These are phyloP conservation scores for Amblyjoppa proteus DNA, from an alignment of 2,888 invertebrate genomes.

Conservation along the genomic window DNA sequence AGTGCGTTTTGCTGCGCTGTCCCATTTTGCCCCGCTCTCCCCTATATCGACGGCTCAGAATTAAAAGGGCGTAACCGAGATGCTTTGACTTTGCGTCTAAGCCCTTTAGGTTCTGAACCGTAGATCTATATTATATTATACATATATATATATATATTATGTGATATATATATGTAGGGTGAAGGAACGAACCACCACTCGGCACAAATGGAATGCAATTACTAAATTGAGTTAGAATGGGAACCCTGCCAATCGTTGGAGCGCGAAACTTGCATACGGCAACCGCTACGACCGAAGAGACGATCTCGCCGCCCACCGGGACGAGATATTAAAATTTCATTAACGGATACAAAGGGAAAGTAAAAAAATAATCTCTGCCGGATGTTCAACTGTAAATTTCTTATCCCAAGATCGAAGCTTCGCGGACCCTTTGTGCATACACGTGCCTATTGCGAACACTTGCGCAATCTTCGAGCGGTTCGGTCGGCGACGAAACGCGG, in stretches of 20 bases:
- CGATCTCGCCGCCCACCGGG: conserved; percentile 48
- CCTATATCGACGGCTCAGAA: neutral
- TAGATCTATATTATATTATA: neutral
- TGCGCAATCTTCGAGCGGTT: too few species aligned
- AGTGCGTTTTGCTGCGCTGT: too few species aligned
- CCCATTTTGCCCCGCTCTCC: too few species aligned
- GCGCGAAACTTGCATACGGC: conserved; percentile 54
- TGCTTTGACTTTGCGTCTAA: neutral
- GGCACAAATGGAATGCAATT: conserved; percentile 66
- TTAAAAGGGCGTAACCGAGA: neutral
- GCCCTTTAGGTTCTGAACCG: neutral
- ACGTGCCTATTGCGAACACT: too few species aligned
- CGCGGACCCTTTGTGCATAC: too few species aligned
- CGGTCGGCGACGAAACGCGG: too few species aligned
- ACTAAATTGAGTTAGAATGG: conserved; percentile 73
- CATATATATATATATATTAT: neutral
- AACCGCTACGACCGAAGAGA: conserved; percentile 45
- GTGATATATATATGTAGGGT: conserved; percentile 2
- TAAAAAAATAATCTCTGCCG: neutral
- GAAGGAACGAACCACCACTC: conserved; percentile 54
- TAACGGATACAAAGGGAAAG: conserved; percentile 3
- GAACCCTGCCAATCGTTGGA: conserved; percentile 71
- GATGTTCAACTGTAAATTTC: too few species aligned
- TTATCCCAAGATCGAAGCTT: too few species aligned
- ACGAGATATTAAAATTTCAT: conserved; percentile 40